Base-by-base conservation (phyloP, 1,140 invertebrate species). In the Pachypsylla venusta region DNA sequence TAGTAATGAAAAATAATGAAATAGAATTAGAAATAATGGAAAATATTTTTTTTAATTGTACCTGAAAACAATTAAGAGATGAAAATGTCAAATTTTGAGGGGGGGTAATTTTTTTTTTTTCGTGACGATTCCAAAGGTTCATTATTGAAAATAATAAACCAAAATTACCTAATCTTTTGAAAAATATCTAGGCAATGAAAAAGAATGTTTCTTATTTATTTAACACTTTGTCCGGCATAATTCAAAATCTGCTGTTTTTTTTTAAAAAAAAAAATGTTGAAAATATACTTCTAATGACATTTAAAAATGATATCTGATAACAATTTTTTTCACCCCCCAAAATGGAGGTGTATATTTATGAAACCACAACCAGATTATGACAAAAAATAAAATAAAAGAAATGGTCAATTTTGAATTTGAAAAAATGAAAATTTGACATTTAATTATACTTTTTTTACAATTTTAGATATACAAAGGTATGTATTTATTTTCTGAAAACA, bases 321-420 rank as follows among this genome's bases (percentile, higher is more conserved):
- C 39, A n/a, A 13, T 25, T 30, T 25, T 16, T 19, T 48, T 16
- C 39, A 22, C 30, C 25, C 54, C 19, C 20, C 5, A 13, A 20
- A 13, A n/a, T 57, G 58, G 26, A 57, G 24, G 48, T 24, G n/a
- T 56, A 14, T 13, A 58, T 58, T 4, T 19, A 22, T 13, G 19
- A 35, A 30, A 2, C 13, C 10, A 30, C 16, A 54, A 20, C 2
- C 2, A 57, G 22, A 57, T 12, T 59, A 58, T 19, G 26, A 13
- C 19, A 25, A n/a, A 13, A 25, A 14, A 25, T 14, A 16, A 24
- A 22, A 16, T 10, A 35, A 35, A 12, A 35, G 16, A 35, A 12
- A 16, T 12, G 30, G 16, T 35, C 30, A 35, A 16, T 35, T 35
- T 35, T 35, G 10, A 12, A 10, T 35, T 10, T 35, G 16, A 35